A percentile compares a stretch with the other conserved stretches of the same genome.
phyloP scores from a whole-genome alignment of 2,113 vertebrate genomes.

The Octodon degus region DNA sequence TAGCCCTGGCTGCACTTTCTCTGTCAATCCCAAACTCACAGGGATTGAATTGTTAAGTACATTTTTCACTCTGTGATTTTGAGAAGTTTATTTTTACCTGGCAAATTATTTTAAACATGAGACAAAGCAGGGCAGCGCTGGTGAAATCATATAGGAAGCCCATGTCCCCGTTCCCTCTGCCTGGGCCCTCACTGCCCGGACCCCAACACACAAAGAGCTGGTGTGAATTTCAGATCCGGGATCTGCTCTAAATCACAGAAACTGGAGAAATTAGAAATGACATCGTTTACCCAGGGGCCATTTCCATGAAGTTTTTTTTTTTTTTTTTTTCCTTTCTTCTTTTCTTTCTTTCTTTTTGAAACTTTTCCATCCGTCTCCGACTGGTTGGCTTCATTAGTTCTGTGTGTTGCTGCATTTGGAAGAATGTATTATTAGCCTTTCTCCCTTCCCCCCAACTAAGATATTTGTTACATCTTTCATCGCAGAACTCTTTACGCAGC shows the following conservation, averaged over 20 bases:
- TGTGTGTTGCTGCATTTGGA: conserved; percentile 83
- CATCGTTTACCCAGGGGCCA: conserved; percentile 94
- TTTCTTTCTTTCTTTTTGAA: conserved; percentile 72
- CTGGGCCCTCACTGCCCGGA: conserved; percentile 83
- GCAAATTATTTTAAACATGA: conserved; percentile 94
- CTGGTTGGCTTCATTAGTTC: conserved; percentile 87
- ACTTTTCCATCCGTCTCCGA: conserved; percentile 86
- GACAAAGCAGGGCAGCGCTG: conserved; percentile 90
- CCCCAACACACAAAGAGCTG: conserved; percentile 93
- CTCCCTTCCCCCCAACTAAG: background rate
- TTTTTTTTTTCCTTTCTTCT: background rate
- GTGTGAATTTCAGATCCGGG: conserved; percentile 94
- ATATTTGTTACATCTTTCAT: conserved; percentile 61
- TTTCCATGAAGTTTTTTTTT: conserved; percentile 85
- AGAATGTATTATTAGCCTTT: conserved; percentile 79
- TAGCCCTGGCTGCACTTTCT: conserved; percentile 88
- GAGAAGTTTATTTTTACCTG: conserved; percentile 92
- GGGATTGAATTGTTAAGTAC: conserved; percentile 89
- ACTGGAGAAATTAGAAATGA: conserved; percentile 92
- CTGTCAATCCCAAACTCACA: conserved; percentile 86
- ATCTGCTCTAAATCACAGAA: conserved; percentile 93
- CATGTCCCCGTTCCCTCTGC: conserved; percentile 87
- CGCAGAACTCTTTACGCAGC: conserved; percentile 17
- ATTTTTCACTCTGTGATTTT: conserved; percentile 89
- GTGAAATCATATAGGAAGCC: conserved; percentile 92